Percentiles rank a stretch among this genome's conserved stretches.
Conservation (phyloP, 2,113 vertebrate species). For the Castor canadensis region DNA sequence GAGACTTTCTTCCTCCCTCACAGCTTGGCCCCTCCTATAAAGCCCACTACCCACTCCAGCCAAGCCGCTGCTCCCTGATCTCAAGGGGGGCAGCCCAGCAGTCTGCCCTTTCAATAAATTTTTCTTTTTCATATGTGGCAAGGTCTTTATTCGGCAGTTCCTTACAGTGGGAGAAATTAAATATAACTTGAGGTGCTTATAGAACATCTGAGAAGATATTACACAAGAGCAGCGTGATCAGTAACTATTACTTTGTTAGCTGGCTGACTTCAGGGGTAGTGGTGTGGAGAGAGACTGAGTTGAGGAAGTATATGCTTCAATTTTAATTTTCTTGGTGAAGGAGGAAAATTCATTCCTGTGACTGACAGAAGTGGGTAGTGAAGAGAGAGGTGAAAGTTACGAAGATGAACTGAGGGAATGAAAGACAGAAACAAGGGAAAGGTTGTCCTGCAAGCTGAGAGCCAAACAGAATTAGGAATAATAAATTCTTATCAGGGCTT, state of each 20-base stretch:
- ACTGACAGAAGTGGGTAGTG: not conserved
- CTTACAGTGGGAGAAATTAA: not conserved
- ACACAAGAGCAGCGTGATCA: not conserved
- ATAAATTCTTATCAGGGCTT: not conserved
- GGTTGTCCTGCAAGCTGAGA: not conserved
- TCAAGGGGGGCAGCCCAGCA: no score
- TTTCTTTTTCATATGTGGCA: no score
- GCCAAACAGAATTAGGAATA: not conserved
- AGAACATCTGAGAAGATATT: constrained; percentile 5
- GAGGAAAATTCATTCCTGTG: not conserved
- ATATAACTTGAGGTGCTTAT: not conserved
- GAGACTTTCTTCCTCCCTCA: no score
- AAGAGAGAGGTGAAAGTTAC: no score
- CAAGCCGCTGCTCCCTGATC: no score
- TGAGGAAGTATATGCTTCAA: not conserved
- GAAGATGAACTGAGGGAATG: not conserved
- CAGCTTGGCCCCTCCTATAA: no score
- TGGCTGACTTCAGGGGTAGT: not conserved
- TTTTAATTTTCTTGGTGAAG: not conserved
- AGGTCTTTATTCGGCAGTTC: no score
- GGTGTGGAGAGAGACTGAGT: not conserved
- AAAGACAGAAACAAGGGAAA: not conserved
- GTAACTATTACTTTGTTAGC: not conserved
- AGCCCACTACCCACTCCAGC: no score
- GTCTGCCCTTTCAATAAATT: no score